Conservation (phyloP, 2,113 vertebrate genomes). For the Lophochroa leadbeateri region DNA sequence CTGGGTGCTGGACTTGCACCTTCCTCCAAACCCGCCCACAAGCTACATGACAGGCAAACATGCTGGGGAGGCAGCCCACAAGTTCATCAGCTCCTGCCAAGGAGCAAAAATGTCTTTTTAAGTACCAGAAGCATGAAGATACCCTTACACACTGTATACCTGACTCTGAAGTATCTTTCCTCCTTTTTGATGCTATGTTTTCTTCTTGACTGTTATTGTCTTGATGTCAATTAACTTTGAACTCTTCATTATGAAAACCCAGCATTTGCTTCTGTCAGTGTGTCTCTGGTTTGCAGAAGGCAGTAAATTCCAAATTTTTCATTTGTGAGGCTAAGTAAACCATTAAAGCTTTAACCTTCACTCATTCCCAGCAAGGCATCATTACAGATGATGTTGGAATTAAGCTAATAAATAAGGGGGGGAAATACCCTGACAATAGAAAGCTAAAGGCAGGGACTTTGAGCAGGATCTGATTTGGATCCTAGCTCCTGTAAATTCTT, state of each 20-base stretch:
- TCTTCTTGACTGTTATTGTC: background rate
- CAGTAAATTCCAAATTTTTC: constrained; percentile 16
- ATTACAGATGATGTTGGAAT: constrained; percentile 7
- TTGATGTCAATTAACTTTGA: background rate
- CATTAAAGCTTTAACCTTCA: background rate
- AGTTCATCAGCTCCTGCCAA: background rate
- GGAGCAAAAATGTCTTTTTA: background rate
- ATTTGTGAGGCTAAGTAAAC: background rate
- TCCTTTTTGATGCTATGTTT: background rate
- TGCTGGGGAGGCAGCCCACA: background rate
- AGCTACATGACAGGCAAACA: background rate
- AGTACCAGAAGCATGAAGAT: background rate
- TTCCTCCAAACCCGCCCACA: background rate
- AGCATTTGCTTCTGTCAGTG: background rate
- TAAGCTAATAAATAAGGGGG: constrained; percentile 33
- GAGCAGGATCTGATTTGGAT: constrained; percentile 6
- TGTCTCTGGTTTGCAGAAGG: background rate
- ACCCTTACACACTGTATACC: background rate
- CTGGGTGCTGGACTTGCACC: background rate
- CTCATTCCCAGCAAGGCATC: background rate
- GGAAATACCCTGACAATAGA: background rate
- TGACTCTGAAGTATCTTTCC: background rate
- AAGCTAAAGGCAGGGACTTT: background rate
- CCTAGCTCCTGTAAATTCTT: constrained; percentile 25
- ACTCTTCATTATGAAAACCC: background rate